Percentiles rank a stretch among this genome's conserved stretches.
These are phyloP conservation scores for Bagarius yarrelli DNA, from an alignment of 2,113 vertebrate species.

Conservation along the genomic window DNA sequence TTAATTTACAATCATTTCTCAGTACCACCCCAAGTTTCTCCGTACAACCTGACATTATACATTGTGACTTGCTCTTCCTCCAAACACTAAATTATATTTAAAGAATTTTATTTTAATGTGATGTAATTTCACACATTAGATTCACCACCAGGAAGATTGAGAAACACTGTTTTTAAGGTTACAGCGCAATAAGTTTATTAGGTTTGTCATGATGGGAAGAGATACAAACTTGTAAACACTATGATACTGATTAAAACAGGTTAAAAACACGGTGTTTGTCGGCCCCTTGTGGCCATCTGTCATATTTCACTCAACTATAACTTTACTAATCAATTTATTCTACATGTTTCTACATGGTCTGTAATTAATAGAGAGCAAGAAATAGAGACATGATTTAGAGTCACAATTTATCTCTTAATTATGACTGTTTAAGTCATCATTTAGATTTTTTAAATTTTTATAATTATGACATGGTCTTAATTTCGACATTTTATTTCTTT, in stretches of 20 bases:
- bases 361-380: too few relatives aligned
- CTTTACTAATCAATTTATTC: background rate
- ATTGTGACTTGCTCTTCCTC: background rate
- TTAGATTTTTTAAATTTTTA: too few relatives aligned
- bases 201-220: background rate
- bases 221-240: background rate
- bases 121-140: background rate
- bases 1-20: background rate
- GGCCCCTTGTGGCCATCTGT: slow-evolving; percentile 24
- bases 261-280: slow-evolving; percentile 15
- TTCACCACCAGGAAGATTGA: background rate
- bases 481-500: too few relatives aligned
- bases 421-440: too few relatives aligned
- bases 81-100: background rate
- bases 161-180: background rate
- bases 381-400: too few relatives aligned
- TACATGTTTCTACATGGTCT: too few relatives aligned
- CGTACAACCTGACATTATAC: too few relatives aligned
- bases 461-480: too few relatives aligned
- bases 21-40: background rate
- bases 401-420: too few relatives aligned
- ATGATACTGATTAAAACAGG: background rate
- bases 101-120: background rate
- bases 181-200: background rate
- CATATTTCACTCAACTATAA: background rate